These are phyloP conservation scores for Epinotia brunnichana DNA, from an alignment of 2,888 invertebrate species.

Conservation along the genomic window DNA sequence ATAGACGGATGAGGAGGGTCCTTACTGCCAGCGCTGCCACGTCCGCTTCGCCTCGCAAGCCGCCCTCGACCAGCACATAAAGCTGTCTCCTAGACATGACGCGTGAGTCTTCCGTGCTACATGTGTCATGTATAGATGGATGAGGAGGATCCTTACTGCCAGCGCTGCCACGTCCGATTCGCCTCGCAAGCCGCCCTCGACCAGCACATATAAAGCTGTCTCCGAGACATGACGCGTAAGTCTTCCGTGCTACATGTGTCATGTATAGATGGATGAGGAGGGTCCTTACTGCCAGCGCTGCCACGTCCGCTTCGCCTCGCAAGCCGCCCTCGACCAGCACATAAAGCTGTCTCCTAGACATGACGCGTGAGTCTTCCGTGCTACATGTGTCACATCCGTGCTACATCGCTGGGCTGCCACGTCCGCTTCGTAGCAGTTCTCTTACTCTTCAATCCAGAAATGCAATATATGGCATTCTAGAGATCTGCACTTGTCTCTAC, in stretches of 20 bases:
- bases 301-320: slow-evolving; percentile 19
- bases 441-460: no score
- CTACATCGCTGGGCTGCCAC: no score
- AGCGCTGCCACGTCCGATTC: no score
- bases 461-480: no score
- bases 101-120: neutral
- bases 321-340: slow-evolving; percentile 7
- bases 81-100: slow-evolving; percentile 17
- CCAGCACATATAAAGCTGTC: slow-evolving; percentile 9
- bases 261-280: slow-evolving; percentile 6
- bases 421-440: no score
- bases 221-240: slow-evolving; percentile 13
- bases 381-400: no score
- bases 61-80: slow-evolving; percentile 4
- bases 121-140: neutral
- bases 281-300: slow-evolving; percentile 18
- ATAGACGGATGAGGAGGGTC: slow-evolving; percentile 7
- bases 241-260: neutral
- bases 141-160: no score
- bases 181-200: neutral
- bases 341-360: slow-evolving; percentile 11
- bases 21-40: slow-evolving; percentile 16
- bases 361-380: neutral
- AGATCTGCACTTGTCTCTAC: no score
- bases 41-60: slow-evolving; percentile 17